Evolutionary conservation across 2,113 vertebrate genomes (phyloP).

Genomic region (Microtus ochrogaster): DNA sequence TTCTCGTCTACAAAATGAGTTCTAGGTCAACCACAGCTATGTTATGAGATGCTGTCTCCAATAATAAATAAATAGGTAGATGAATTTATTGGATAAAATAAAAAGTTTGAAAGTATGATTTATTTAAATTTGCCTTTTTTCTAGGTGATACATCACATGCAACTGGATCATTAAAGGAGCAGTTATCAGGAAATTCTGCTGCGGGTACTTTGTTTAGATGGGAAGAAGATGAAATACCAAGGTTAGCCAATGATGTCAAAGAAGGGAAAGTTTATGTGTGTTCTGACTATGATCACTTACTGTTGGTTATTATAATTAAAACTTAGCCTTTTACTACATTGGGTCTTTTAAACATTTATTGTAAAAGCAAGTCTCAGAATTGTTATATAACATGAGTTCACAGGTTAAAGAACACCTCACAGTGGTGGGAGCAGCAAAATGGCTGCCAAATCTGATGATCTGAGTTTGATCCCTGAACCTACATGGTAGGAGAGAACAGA

Average conservation of each 20-base stretch:
- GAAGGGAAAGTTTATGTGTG: constrained; percentile 22
- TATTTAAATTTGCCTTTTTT: constrained; percentile 59
- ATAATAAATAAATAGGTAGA: background rate
- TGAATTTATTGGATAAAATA: background rate
- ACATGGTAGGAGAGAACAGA: too few relatives aligned
- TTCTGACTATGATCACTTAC: constrained; percentile 46
- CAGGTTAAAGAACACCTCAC: background rate
- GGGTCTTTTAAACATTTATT: background rate
- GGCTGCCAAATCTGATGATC: background rate
- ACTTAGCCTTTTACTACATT: constrained; percentile 22
- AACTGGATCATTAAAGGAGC: constrained; percentile 80
- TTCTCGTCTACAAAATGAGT: background rate
- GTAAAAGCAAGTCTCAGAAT: constrained; percentile 26
- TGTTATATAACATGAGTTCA: background rate
- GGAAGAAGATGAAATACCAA: constrained; percentile 94
- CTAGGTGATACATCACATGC: constrained; percentile 81
- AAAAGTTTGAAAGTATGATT: background rate
- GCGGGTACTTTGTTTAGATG: constrained; percentile 88
- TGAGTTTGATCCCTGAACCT: background rate
- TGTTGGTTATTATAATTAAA: constrained; percentile 13
- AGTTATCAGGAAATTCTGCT: constrained; percentile 86
- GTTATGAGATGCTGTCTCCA: background rate
- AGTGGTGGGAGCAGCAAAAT: background rate
- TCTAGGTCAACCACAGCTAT: background rate
- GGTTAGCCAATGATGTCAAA: constrained; percentile 87